Conservation (phyloP, 2,888 invertebrate species). For the Prosapia bicincta region DNA sequence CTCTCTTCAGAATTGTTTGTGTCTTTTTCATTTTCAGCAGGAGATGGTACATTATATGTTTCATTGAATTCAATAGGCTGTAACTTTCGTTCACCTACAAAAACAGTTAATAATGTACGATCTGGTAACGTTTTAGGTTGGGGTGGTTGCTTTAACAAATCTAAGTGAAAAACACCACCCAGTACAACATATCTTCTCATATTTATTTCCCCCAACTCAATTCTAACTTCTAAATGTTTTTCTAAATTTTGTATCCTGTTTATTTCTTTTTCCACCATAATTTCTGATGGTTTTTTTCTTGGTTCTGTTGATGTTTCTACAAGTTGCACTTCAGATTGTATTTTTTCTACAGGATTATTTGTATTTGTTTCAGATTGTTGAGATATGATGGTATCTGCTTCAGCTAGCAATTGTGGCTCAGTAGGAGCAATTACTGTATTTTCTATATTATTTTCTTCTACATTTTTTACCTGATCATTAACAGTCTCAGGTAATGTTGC, state of each 20-base stretch:
- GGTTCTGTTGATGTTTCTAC: conserved; percentile 6
- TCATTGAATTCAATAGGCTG: conserved; percentile 51
- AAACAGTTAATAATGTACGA: conserved; percentile 29
- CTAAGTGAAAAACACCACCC: conserved; percentile 71
- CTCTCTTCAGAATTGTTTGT: conserved; percentile 62
- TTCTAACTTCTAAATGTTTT: conserved; percentile 24
- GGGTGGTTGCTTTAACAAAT: conserved; percentile 71
- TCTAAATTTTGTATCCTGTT: conserved; percentile 3
- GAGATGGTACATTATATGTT: conserved; percentile 63
- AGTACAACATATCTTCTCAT: conserved; percentile 70
- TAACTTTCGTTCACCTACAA: conserved; percentile 30
- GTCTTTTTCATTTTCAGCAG: conserved; percentile 60
- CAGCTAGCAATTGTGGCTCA: neutral
- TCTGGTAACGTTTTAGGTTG: conserved; percentile 53
- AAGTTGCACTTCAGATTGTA: neutral
- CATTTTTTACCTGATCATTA: neutral
- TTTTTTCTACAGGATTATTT: neutral
- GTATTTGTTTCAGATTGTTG: neutral
- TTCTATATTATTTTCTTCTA: neutral
- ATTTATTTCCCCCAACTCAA: conserved; percentile 49
- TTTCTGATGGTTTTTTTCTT: conserved; percentile 22
- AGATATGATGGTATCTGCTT: neutral
- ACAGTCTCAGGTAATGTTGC: neutral
- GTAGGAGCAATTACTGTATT: neutral
- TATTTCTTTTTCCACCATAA: conserved; percentile 22